These are phyloP conservation scores for Leptinotarsa haldemani DNA, from an alignment of 2,888 invertebrate species.

Conservation along the genomic window DNA sequence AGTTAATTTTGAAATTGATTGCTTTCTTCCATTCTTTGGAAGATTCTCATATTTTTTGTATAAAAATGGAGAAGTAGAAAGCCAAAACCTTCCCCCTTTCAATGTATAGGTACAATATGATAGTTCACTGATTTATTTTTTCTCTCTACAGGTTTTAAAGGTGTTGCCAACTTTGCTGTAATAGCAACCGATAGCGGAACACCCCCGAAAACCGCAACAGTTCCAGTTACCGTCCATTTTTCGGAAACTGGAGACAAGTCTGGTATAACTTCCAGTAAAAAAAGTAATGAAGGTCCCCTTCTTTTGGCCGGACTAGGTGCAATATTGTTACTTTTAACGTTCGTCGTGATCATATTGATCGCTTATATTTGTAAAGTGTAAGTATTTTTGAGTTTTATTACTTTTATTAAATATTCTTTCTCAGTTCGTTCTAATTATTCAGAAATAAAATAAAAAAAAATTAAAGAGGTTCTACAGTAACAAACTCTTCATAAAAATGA, in stretches of 20 bases:
- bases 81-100: too few relatives aligned
- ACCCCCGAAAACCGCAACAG: constrained; percentile 82
- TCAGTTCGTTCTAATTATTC: too few relatives aligned
- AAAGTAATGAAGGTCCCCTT: constrained; percentile 57
- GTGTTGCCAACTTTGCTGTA: constrained; percentile 77
- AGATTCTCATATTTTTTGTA: too few relatives aligned
- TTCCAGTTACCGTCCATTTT: constrained; percentile 77
- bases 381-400: constrained; percentile 58
- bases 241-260: constrained; percentile 63
- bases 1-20: too few relatives aligned
- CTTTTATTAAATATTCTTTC: too few relatives aligned
- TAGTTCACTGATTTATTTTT: background rate
- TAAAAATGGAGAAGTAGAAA: too few relatives aligned
- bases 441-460: too few relatives aligned
- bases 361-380: constrained; percentile 82
- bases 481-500: too few relatives aligned
- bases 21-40: too few relatives aligned
- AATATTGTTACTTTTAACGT: constrained; percentile 77
- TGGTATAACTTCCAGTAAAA: constrained; percentile 52
- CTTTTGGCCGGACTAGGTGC: constrained; percentile 76
- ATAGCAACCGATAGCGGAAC: constrained; percentile 86
- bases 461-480: too few relatives aligned
- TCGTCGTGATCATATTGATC: constrained; percentile 80
- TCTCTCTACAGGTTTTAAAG: constrained; percentile 31
- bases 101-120: background rate